Evolutionary conservation across 2,797 vertebrate genomes (phyloP), one percentile per base, ranked within the genome.

Genomic region (Cirrhinus mrigala): DNA sequence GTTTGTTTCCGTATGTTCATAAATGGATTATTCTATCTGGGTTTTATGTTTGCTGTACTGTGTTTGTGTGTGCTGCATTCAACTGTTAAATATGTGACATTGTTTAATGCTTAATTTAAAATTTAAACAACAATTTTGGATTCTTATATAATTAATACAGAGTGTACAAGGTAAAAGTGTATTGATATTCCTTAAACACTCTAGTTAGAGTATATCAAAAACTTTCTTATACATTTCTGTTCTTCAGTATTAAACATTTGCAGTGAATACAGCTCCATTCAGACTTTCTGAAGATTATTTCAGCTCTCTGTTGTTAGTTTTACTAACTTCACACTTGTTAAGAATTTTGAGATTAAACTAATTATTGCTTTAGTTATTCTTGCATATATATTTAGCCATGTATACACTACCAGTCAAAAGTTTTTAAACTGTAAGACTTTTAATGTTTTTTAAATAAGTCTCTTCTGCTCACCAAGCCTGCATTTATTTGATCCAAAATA

Each of bases 1-100:
- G 66, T 54, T 76, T 58, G 52, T 18, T 58, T 44, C 22, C 18
- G 54, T 82, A 83, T 64, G 70, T 75, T 64, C 29, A 75, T 1
- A 62, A 18, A 24, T 52, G 14, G 40, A 3, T 64, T 50, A 1
- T 37, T 82, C 33, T 6, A 20, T 37, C 22, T 52, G 27, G 8
- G 14, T 6, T 82, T 29, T 52, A 10, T 15, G 18, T 79, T n/a
- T 79, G 58, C n/a, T 44, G 16, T 24, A 46, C 11, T 80, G 11
- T 68, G 48, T 16, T n/a, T 46, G 4, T 70, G 22, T 27, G 4
- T 62, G 24, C 60, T 62, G 24, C 60, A 62, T 64, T 64, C 5
- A 64, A 22, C 18, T 56, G 0, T 9, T 29, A 27, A 64, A 16
- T 29, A 64, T 27, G 20, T 24, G 14, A 16, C 8, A 33, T 66